Base-by-base conservation (phyloP, 2,113 vertebrate genomes). In the Camelus bactrianus region DNA sequence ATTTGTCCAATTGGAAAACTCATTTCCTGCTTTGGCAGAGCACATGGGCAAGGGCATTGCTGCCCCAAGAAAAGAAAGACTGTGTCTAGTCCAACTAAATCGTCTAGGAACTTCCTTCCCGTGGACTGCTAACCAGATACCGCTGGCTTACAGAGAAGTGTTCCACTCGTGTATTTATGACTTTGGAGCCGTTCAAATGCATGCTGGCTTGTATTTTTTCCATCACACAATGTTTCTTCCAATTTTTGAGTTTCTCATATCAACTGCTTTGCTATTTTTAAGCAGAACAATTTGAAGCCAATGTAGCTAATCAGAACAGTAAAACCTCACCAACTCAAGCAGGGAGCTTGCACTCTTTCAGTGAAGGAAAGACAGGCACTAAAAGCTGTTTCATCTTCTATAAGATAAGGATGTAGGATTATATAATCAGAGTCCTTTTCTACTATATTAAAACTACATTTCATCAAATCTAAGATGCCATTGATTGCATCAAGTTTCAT, bases 21-120 rank as follows among this genome's bases (percentile, higher is more conserved):
- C 80, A 73, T 96, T 97, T 98, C 80, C 96, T 96, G 80, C 90
- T 98, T 96, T 96, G 95, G 84, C 32, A n/a, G 70, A 94, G 89
- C 48, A 76, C 91, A 83, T 76, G 76, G 85, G 96, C 95, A 87
- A 1, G 4, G 94, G 58, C n/a, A 48, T 64, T 77, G 30, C 86
- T 96, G 97, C 91, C 70, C 70, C 92, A 28, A n/a, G 81, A 95
- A 97, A 95, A 91, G 24, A 85, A 92, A 96, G 60, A 60, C 35
- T 94, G 89, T 75, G 86, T 85, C 32, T 91, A 92, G 60, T 96
- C 65, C 70, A 84, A 48, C 73, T 77, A 30, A 92, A 76, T 19
- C 52, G 48, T 46, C 64, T 76, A 82, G 81, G 77, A 95, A 93
- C 89, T 96, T 87, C 84, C 87, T 96, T 93, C 75, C 82, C 26